These are phyloP conservation scores for Tokudaia muenninki DNA, from an alignment of 2,797 vertebrate species.

Conservation along the genomic window DNA sequence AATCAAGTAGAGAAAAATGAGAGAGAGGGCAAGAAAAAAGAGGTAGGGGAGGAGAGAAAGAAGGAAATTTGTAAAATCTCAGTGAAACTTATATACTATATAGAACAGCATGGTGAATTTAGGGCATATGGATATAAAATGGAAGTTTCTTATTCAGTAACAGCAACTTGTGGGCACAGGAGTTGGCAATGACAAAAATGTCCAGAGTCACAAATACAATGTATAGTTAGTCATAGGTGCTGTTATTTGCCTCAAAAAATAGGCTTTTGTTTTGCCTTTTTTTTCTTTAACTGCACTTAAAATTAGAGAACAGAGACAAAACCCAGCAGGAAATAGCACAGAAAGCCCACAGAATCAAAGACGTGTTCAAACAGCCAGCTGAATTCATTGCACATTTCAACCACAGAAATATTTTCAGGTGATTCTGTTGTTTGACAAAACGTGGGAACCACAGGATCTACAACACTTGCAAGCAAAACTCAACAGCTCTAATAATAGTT, in stretches of 20 bases:
- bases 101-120: conserved; percentile 42
- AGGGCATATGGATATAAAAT: not conserved
- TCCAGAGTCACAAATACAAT: conserved; percentile 54
- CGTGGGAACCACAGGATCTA: conserved; percentile 74
- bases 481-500: conserved; percentile 79
- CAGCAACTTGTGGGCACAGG: not conserved
- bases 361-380: conserved; percentile 5
- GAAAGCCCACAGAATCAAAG: conserved; percentile 37
- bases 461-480: conserved; percentile 71
- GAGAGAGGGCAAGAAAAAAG: too few species aligned
- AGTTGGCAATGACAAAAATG: conserved; percentile 47
- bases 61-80: not conserved
- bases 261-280: conserved; percentile 49
- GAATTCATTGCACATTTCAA: conserved; percentile 38
- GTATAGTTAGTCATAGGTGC: conserved; percentile 52
- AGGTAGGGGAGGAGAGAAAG: not conserved
- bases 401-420: conserved; percentile 77
- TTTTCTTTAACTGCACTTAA: conserved; percentile 39
- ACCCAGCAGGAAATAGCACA: conserved; percentile 64
- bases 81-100: not conserved
- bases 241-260: conserved; percentile 58
- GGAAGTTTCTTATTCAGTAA: conserved; percentile 40
- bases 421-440: conserved; percentile 77
- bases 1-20: not conserved
- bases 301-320: conserved; percentile 42